Percentiles rank a stretch among this genome's conserved stretches.
These are phyloP conservation scores for Catocala nupta DNA, from an alignment of 2,888 invertebrate genomes.

Conservation along the genomic window DNA sequence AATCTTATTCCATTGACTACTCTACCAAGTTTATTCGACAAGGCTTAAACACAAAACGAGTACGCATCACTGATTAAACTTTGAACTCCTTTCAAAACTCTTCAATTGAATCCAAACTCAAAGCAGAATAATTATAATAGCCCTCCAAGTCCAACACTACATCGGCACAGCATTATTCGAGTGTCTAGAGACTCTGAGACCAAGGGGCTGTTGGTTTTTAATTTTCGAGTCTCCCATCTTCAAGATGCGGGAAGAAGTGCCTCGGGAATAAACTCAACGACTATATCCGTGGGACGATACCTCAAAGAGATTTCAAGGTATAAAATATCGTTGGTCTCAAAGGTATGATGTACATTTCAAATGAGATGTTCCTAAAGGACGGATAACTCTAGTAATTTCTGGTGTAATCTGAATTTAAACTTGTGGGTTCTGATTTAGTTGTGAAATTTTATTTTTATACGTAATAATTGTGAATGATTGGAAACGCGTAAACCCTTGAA, in stretches of 20 bases:
- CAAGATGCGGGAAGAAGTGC: conserved; percentile 43
- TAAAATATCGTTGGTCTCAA: conserved; percentile 30
- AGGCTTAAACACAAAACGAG: no score
- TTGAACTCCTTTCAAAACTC: neutral
- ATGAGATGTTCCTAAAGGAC: conserved; percentile 11
- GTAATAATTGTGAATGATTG: no score
- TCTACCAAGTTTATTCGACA: no score
- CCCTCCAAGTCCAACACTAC: conserved; percentile 30
- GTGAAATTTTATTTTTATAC: no score
- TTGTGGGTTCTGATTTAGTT: neutral
- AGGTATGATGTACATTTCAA: conserved; percentile 18
- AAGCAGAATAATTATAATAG: conserved; percentile 35
- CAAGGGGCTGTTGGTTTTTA: conserved; percentile 59
- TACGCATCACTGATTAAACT: neutral
- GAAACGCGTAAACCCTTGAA: no score
- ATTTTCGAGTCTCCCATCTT: conserved; percentile 59
- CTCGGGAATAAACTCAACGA: conserved; percentile 45
- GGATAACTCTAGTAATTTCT: neutral
- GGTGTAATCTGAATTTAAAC: neutral
- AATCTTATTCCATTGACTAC: no score
- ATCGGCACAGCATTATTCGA: conserved; percentile 40
- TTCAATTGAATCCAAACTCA: neutral
- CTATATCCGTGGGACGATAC: conserved; percentile 10
- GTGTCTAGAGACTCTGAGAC: conserved; percentile 35
- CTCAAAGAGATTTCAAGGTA: conserved; percentile 40